These are phyloP conservation scores for Chironomus tepperi DNA, from an alignment of 1,140 invertebrate genomes.

Conservation along the genomic window DNA sequence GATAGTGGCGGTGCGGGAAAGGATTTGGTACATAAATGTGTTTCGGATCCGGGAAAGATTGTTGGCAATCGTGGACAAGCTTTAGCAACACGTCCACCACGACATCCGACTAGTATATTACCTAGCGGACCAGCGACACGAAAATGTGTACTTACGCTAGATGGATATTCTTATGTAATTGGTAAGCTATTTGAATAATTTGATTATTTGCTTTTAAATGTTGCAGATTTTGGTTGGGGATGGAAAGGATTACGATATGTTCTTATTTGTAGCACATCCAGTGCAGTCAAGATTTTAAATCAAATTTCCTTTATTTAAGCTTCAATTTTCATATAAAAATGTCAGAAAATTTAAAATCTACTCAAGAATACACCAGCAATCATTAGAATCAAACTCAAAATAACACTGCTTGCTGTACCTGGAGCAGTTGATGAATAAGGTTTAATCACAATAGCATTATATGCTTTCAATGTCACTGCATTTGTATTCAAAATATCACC, in stretches of 20 bases:
- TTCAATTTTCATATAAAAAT: too few species aligned
- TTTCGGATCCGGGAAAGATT: conserved; percentile 16
- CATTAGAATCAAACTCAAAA: not conserved
- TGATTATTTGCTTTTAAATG: too few species aligned
- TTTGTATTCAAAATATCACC: not conserved
- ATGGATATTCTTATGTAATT: conserved; percentile 73
- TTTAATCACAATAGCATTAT: conserved; percentile 23
- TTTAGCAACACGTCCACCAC: conserved; percentile 3
- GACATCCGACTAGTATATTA: conserved; percentile 22
- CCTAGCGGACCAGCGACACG: conserved; percentile 44
- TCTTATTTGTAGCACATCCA: too few species aligned
- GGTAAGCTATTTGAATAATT: conserved; percentile 49
- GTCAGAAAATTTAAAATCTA: too few species aligned
- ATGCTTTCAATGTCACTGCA: not conserved
- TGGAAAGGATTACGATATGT: too few species aligned
- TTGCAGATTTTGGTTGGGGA: too few species aligned
- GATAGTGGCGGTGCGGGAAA: not conserved
- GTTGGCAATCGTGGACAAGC: not conserved
- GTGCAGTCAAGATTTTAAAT: too few species aligned
- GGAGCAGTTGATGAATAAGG: not conserved
- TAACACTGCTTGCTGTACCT: not conserved
- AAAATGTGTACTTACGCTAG: conserved; percentile 66
- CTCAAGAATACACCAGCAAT: not conserved
- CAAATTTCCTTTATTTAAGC: too few species aligned
- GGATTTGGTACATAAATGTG: conserved; percentile 1